A percentile compares a stretch with the other conserved stretches of the same genome.
Evolutionary conservation across 2,113 vertebrate genomes (phyloP).

Genomic region (Lipophrys pholis): DNA sequence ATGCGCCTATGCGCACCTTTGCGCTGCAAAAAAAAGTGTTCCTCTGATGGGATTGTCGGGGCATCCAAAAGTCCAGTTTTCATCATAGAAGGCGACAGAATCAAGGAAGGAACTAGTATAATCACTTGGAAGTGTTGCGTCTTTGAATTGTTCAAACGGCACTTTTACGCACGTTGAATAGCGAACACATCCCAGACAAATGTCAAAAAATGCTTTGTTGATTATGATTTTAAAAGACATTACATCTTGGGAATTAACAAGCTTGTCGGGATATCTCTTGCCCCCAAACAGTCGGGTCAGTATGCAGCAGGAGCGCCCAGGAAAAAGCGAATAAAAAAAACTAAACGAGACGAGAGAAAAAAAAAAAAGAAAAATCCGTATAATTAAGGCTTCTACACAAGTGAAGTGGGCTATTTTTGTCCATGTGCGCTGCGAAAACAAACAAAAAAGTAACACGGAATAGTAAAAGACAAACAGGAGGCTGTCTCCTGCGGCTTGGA

Average conservation of each 20-base stretch:
- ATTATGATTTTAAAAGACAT: no score
- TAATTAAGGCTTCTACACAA: conserved; percentile 76
- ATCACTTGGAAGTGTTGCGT: not conserved
- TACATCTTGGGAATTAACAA: no score
- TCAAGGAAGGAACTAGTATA: not conserved
- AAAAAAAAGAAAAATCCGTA: conserved; percentile 56
- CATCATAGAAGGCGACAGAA: not conserved
- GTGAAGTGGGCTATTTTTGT: conserved; percentile 76
- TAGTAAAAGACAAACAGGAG: conserved; percentile 77
- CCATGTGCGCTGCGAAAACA: conserved; percentile 76
- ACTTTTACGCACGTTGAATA: no score
- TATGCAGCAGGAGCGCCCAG: conserved; percentile 54
- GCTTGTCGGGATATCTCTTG: conserved; percentile 12
- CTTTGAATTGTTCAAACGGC: no score
- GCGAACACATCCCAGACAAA: no score
- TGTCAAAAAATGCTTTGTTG: no score
- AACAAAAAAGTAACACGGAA: conserved; percentile 76
- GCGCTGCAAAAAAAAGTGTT: conserved; percentile 32
- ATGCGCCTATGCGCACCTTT: conserved; percentile 69
- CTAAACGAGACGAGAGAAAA: conserved; percentile 59
- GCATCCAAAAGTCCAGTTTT: not conserved
- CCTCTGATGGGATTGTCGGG: not conserved
- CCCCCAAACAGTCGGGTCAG: conserved; percentile 69
- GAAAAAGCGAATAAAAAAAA: conserved; percentile 71
- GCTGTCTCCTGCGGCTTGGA: conserved; percentile 75